Evolutionary conservation across 2,888 invertebrate genomes (phyloP), one percentile per base, ranked within the genome.

Genomic region (Coleophora deauratella): DNA sequence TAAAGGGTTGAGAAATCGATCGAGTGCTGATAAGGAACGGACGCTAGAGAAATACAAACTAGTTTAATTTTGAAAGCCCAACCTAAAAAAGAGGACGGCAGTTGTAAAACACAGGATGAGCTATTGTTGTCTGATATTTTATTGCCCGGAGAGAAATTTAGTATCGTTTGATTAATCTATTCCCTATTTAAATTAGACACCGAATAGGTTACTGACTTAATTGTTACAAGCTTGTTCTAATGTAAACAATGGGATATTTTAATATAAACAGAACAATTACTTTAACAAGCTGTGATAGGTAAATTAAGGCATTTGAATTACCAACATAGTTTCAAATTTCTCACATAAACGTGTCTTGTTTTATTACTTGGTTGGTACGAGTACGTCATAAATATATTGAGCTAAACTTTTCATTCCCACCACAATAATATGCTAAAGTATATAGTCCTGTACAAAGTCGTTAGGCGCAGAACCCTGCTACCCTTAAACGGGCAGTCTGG

Each of bases 1-100:
- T 68, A 74, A 82, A 82, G 81, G 80, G 81, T 80, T 78, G 62
- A 70, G 69, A 73, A 72, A 74, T 66, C 64, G 78, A 84, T 81
- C 70, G 65, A 14, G 53, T 2, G 14, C 14, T 57, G 82, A 82
- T 82, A 81, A 80, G 73, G 72, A 67, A 58, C 57, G 57, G 57
- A 63, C 66, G 65, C 58, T 65, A 64, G 63, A 69, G 66, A 69
- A 79, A 75, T 73, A 78, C 74, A 74, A 78, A 82, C 69, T 79
- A 73, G 73, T 79, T 78, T 66, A 72, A 72, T 72, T 74, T 68
- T 54, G 61, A 71, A 65, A 62, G 66, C 62, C 60, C 62, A 60
- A 63, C 59, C 66, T 61, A 74, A 77, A 21, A 76, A 74, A 72
- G 71, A 74, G 69, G 66, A 68, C 63, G 52, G 51, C 62, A 28